Conservation (phyloP, 2,113 vertebrate genomes). For the Cyanocitta stelleri region DNA sequence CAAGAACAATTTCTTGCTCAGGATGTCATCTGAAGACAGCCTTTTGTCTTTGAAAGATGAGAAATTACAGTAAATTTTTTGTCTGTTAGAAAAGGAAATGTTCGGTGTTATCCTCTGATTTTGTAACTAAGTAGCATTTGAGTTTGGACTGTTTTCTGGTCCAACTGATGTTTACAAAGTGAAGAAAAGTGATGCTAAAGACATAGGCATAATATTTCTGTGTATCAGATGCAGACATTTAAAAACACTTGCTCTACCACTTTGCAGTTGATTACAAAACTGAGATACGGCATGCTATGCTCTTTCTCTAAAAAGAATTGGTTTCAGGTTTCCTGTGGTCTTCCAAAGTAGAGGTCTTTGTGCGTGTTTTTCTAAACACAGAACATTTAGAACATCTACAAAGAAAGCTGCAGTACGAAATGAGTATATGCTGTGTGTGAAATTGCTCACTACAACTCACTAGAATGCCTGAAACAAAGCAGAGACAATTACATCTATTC, state of each 20-base stretch:
- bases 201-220: constrained; percentile 1
- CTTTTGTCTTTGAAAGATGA: neutral
- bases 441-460: neutral
- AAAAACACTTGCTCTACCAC: neutral
- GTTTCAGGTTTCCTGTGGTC: neutral
- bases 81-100: neutral
- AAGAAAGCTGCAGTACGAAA: neutral
- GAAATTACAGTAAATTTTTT: neutral
- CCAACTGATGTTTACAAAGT: neutral
- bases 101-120: neutral
- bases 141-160: neutral
- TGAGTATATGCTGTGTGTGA: neutral
- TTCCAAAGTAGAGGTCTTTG: neutral
- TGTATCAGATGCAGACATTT: neutral
- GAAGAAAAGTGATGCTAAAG: neutral
- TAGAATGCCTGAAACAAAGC: neutral
- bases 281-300: neutral
- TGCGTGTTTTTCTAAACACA: neutral
- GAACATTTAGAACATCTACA: neutral
- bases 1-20: neutral
- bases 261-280: neutral
- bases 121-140: constrained; percentile 7
- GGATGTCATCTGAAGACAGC: neutral
- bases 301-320: neutral
- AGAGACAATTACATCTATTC: neutral